phyloP scores from a whole-genome alignment of 1,140 invertebrate species.

The Homalodisca vitripennis region DNA sequence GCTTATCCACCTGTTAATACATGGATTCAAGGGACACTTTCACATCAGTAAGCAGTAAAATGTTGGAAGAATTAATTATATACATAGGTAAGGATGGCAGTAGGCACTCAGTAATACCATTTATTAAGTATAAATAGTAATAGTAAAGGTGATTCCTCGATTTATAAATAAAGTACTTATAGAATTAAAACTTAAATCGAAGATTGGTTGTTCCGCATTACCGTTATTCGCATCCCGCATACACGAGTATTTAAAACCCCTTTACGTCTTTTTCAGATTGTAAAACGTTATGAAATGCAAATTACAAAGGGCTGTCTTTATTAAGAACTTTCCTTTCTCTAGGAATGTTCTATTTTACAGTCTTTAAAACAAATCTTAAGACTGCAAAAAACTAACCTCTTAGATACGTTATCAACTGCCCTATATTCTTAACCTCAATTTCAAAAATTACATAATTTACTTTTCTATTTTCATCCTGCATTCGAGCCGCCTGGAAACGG shows the following conservation, averaged over 20 bases:
- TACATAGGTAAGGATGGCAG: too few relatives aligned
- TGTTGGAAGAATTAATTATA: too few relatives aligned
- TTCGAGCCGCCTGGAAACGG: neutral
- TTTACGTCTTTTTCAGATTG: neutral
- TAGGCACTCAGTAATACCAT: too few relatives aligned
- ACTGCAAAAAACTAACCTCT: neutral
- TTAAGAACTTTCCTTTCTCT: neutral
- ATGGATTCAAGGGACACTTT: too few relatives aligned
- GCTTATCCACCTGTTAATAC: too few relatives aligned
- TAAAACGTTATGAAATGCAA: neutral
- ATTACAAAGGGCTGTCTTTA: neutral
- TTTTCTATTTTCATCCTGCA: neutral
- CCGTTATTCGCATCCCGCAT: neutral
- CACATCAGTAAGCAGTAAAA: too few relatives aligned
- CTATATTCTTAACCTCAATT: conserved; percentile 18
- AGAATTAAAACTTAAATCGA: too few relatives aligned
- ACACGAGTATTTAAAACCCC: neutral
- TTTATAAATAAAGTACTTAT: too few relatives aligned
- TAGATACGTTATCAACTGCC: neutral
- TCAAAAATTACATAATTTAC: neutral
- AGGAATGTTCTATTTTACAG: neutral
- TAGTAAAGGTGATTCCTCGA: too few relatives aligned
- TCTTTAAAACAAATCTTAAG: neutral
- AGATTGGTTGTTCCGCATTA: too few relatives aligned
- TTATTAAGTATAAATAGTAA: too few relatives aligned